Conservation (phyloP, 2,888 invertebrate genomes). For the Exocentrus adspersus region DNA sequence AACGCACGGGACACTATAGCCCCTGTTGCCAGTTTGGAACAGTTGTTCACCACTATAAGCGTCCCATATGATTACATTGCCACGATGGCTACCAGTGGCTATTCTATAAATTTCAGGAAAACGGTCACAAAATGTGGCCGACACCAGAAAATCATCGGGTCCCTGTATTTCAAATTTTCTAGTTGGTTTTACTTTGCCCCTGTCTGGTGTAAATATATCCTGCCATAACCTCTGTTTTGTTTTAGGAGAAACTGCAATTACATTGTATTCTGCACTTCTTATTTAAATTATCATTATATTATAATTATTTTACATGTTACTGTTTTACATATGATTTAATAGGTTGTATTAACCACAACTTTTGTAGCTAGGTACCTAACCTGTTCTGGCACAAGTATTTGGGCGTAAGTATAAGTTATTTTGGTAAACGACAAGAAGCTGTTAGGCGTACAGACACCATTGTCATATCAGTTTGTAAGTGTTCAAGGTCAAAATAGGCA, state of each 20-base stretch:
- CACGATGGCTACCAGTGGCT: conserved; percentile 44
- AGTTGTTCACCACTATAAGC: conserved; percentile 29
- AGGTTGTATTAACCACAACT: too few relatives aligned
- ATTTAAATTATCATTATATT: too few relatives aligned
- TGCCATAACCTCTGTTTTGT: conserved; percentile 57
- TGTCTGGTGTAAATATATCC: conserved; percentile 54
- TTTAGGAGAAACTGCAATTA: conserved; percentile 54
- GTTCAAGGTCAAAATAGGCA: too few relatives aligned
- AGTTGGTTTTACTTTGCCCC: conserved; percentile 40
- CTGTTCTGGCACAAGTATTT: too few relatives aligned
- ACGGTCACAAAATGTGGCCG: conserved; percentile 51
- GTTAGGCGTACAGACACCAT: too few relatives aligned
- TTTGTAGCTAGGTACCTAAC: too few relatives aligned
- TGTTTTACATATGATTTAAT: too few relatives aligned
- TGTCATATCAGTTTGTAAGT: too few relatives aligned
- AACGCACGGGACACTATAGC: conserved; percentile 34
- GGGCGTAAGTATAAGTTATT: too few relatives aligned
- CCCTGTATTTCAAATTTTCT: conserved; percentile 37
- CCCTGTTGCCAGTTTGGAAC: conserved; percentile 30
- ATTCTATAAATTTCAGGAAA: conserved; percentile 40
- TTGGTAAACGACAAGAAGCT: too few relatives aligned
- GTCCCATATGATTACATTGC: conserved; percentile 46
- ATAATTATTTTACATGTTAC: too few relatives aligned
- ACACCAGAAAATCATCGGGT: conserved; percentile 43
- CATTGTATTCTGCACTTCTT: too few relatives aligned